A percentile compares a stretch with the other conserved stretches of the same genome.
Conservation (phyloP, 2,113 vertebrate species). For the Agapornis roseicollis region DNA sequence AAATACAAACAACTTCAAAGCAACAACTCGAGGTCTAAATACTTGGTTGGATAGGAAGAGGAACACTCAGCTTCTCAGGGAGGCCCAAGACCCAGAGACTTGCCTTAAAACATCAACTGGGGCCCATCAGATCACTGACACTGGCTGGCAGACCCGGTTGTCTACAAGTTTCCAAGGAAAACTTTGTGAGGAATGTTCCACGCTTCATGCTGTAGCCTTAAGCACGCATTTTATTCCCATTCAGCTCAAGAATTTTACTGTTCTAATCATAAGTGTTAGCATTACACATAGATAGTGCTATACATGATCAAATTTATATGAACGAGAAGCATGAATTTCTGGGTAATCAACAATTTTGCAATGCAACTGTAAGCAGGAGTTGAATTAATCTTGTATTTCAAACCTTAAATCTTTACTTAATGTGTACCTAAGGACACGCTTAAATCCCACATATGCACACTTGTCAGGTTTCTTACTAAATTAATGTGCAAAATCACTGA, state of each 20-base stretch:
- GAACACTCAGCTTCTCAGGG: background rate
- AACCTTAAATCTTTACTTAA: conserved; percentile 31
- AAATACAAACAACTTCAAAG: background rate
- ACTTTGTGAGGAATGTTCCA: background rate
- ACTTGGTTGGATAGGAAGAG: background rate
- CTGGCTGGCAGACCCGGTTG: background rate
- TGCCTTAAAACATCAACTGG: background rate
- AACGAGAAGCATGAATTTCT: background rate
- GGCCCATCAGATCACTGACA: background rate
- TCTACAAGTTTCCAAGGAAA: background rate
- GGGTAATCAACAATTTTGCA: background rate
- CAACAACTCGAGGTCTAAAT: background rate
- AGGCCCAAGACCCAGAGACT: background rate
- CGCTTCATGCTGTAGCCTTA: background rate
- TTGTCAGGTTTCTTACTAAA: conserved; percentile 24
- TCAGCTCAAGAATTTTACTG: background rate
- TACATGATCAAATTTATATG: background rate
- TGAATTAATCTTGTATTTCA: conserved; percentile 1
- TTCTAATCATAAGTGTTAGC: background rate
- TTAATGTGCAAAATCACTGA: conserved; percentile 7
- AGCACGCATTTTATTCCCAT: background rate
- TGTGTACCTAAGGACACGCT: background rate
- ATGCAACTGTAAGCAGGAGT: background rate
- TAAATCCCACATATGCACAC: background rate
- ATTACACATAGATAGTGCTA: background rate